Evolutionary conservation across 1,140 invertebrate species (phyloP).

Genomic region (Temnothorax curvispinosus): DNA sequence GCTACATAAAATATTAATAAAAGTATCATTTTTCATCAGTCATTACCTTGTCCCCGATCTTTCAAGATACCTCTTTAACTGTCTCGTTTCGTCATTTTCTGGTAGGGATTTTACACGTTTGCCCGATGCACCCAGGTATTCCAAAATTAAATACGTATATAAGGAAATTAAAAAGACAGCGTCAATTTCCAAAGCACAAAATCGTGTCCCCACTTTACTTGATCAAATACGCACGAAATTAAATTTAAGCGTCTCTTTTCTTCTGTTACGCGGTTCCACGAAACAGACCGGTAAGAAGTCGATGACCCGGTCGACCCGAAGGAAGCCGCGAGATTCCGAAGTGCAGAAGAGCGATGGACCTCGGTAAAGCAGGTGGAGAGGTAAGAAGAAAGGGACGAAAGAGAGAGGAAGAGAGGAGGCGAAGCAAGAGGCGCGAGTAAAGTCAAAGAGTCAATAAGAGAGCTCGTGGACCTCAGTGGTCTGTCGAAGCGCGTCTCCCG

Average conservation of each 20-base stretch:
- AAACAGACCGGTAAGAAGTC: conserved; percentile 72
- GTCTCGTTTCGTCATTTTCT: background rate
- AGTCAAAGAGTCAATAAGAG: conserved; percentile 83
- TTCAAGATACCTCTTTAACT: background rate
- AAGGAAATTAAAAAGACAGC: conserved; percentile 27
- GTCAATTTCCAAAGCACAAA: conserved; percentile 34
- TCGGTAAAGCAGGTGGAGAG: conserved; percentile 36
- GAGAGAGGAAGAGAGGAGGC: background rate
- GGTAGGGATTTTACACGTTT: background rate
- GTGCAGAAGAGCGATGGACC: conserved; percentile 57
- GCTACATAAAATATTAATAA: background rate
- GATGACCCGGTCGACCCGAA: conserved; percentile 69
- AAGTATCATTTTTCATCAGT: background rate
- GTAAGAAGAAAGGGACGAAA: conserved; percentile 28
- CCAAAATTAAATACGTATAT: background rate
- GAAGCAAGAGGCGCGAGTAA: conserved; percentile 74
- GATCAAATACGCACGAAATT: conserved; percentile 68
- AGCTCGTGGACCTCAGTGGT: conserved; percentile 63
- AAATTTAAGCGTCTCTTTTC: conserved; percentile 70
- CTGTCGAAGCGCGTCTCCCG: conserved; percentile 68
- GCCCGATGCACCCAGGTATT: background rate
- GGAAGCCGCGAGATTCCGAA: conserved; percentile 61
- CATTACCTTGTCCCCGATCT: background rate
- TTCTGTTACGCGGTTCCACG: conserved; percentile 70
- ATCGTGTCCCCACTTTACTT: conserved; percentile 50